Percentiles rank a stretch among this genome's conserved stretches.
Evolutionary conservation across 2,888 invertebrate genomes (phyloP).

Genomic region (Creontiades dilutus): DNA sequence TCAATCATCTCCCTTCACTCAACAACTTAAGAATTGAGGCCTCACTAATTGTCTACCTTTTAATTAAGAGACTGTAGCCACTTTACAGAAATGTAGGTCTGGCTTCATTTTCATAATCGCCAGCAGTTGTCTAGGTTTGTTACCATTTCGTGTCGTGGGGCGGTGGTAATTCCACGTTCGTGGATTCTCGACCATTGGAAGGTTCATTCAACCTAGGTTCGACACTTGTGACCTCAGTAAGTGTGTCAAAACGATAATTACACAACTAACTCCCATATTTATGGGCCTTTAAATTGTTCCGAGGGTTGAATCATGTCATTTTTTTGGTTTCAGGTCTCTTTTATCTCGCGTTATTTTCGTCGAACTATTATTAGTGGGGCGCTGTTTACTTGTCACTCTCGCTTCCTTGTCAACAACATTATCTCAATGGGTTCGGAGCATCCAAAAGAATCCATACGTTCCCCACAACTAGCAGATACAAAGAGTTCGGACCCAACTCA

Average conservation of each 20-base stretch:
- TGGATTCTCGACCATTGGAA: neutral
- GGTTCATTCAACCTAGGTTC: neutral
- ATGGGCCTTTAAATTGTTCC: neutral
- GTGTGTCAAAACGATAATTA: conserved; percentile 30
- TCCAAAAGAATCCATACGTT: neutral
- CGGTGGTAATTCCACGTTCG: neutral
- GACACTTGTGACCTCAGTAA: conserved; percentile 1
- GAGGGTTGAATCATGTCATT: neutral
- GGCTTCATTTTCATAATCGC: no score
- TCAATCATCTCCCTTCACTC: no score
- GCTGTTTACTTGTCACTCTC: neutral
- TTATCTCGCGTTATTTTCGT: neutral
- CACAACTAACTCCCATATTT: neutral
- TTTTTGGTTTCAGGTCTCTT: neutral
- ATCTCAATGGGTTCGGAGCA: neutral
- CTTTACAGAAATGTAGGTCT: no score
- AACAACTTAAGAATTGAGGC: no score
- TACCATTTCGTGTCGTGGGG: no score
- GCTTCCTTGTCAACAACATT: neutral
- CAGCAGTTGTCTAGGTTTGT: no score
- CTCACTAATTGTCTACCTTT: no score
- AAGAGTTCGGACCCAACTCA: no score
- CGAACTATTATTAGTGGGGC: neutral
- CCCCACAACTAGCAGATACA: no score
- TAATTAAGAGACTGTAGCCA: no score